Evolutionary conservation across 2,888 invertebrate genomes (phyloP), one percentile per base, ranked within the genome.

Genomic region (Apamea anceps): DNA sequence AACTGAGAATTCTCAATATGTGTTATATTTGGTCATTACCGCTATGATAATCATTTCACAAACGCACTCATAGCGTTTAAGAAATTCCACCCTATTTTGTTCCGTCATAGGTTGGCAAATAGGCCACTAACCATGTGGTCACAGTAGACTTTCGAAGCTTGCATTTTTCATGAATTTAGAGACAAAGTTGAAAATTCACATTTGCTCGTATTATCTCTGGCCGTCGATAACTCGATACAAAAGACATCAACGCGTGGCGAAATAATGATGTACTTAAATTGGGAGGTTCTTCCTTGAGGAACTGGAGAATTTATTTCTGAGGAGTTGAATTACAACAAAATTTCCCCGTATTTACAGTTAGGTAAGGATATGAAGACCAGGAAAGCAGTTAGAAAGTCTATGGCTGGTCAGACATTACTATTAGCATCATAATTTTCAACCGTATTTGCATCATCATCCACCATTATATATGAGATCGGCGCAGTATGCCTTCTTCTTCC

Each of bases 191-290:
- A 37, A 21, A 32, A 51, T 62, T 37, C 0, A 1, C 0, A 37
- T 45, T 37, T 28, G 2, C 13, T 15, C 3, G 18, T 8, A 48
- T n/a, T 60, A 37, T 18, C 3, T 21, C 32, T 18, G 3, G 15
- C 15, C 25, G 32, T 21, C 15, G 10, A n/a, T n/a, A n/a, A n/a
- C n/a, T n/a, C n/a, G n/a, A 25, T 68, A 82, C 76, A 80, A 80
- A 80, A 82, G 80, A 80, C 82, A 82, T 82, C 82, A 80, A 80
- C 80, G 80, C 75, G 25, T 5, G 0, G 0, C 3, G 8, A 45
- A 60, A 32, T 18, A 25, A 5, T 57, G 15, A 10, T 42, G 5
- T 12, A n/a, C 0, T 8, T 18, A 25, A 48, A 25, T 54, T 75
- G 25, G 54, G 25, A 18, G 6, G 8, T 3, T 32, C 8, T 21